A percentile compares a stretch with the other conserved stretches of the same genome.
Conservation (phyloP, 2,888 invertebrate species). For the Polylopha cassiicola region DNA sequence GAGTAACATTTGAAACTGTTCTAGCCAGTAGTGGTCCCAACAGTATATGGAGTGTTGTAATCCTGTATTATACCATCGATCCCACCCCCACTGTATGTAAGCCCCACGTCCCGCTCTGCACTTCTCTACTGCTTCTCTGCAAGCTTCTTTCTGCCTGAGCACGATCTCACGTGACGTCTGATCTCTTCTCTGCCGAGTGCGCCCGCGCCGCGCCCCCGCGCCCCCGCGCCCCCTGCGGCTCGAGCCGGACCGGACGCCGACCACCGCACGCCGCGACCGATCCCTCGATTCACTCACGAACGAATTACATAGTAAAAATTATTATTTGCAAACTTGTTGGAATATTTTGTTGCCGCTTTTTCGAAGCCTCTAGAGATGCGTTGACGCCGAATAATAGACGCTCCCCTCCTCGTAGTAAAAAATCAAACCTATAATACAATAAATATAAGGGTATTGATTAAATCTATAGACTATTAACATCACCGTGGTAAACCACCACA, state of each 20-base stretch:
- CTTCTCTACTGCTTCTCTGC: conserved; percentile 78
- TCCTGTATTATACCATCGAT: conserved; percentile 71
- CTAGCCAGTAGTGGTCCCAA: conserved; percentile 60
- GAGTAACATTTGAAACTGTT: conserved; percentile 47
- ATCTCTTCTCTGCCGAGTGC: conserved; percentile 49
- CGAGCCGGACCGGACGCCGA: conserved; percentile 25
- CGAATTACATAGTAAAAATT: conserved; percentile 43
- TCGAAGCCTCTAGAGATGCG: conserved; percentile 60
- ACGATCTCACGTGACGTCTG: conserved; percentile 68
- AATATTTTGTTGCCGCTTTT: conserved; percentile 70
- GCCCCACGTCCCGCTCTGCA: conserved; percentile 76
- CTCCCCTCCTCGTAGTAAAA: conserved; percentile 5
- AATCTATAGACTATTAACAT: too few relatives aligned
- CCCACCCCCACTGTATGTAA: conserved; percentile 71
- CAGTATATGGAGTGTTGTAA: conserved; percentile 65
- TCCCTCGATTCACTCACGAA: conserved; percentile 29
- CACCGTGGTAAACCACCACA: too few relatives aligned
- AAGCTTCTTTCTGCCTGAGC: conserved; percentile 77
- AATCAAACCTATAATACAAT: conserved; percentile 6
- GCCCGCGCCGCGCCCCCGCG: conserved; percentile 50
- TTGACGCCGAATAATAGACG: conserved; percentile 41
- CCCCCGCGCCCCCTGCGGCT: conserved; percentile 20
- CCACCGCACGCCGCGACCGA: conserved; percentile 45
- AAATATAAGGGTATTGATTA: too few relatives aligned
- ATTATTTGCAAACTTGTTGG: conserved; percentile 62